Base-by-base conservation (phyloP, 2,113 vertebrate species). In the Nettapus auritus region DNA sequence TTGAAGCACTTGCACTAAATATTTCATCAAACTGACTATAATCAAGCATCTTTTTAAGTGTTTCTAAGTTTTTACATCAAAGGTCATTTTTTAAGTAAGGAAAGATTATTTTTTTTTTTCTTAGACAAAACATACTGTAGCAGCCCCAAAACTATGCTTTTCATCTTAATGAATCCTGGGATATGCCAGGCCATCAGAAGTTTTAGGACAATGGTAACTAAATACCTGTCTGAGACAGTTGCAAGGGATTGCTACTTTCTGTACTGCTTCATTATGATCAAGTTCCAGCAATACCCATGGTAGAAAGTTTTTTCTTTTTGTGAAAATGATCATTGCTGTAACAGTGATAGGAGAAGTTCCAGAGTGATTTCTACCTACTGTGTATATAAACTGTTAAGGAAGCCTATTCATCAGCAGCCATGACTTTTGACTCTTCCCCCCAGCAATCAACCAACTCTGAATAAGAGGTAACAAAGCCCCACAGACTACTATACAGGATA, bases 391-490 rank as follows among this genome's bases (percentile, higher is more conserved):
- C 56, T 90, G 19, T 42, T 38, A 14, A 67, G 33, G 29, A 89
- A 91, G 46, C 48, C 67, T 34, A 34, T 53, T 46, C 25, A 46
- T 85, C 71, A 88, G 18, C 71, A 86, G 64, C 60, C 53, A 60
- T 59, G 74, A 29, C 38, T 71, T 92, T 89, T 56, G 53, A 82
- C 78, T 96, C 63, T 68, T 93, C 90, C 59, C 19, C 34, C 84
- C 67, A 83, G 48, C 38, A 92, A 76, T 90, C 86, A 81, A 36
- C 63, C 75, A 73, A 80, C 81, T 95, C 74, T 84, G 89, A 93
- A 73, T 78, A 94, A 88, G 46, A 84, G 44, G 63, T 88, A 94
- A 87, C 66, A 85, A 96, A 94, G 70, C 90, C 80, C 90, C 52
- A 40, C 57, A 60, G 93, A 85, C 67, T 82, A 60, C 78, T 91